Evolutionary conservation across 2,888 invertebrate genomes (phyloP), one percentile per base, ranked within the genome.

Genomic region (Synanthedon tipuliformis): DNA sequence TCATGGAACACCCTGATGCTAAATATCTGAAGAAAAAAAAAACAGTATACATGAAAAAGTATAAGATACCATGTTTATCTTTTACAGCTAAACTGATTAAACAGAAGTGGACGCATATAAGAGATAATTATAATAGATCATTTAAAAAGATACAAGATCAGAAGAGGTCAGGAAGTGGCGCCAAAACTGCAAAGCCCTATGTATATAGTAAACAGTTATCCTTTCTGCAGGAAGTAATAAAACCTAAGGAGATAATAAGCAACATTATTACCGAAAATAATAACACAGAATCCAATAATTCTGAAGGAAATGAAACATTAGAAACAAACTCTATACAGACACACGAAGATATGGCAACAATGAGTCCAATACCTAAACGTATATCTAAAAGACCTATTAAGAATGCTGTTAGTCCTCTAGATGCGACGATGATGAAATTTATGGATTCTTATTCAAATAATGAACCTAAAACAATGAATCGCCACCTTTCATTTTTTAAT

Each of bases 401-500:
- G 11, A 27, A 18, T 11, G 56, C 3, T 2, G 3, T 23, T 23
- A 23, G 4, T 23, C 23, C 23, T 23, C 3, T 57, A 59, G 57
- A 58, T 56, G 57, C 59, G 40, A 59, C 27, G 59, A 59, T 61
- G 58, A 40, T 51, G 54, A 55, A 57, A 57, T 57, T 59, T 57
- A 23, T 50, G 23, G 34, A 50, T 3, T 23, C 23, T 23, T 5
- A 23, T 23, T 50, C 12, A 18, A 50, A 16, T 23, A 12, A n/a
- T 3, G 23, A 27, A 7, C 27, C 55, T 61, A 60, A 61, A 55
- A 58, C 57, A 57, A 57, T 55, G 59, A 60, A 56, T 59, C 58
- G 58, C 56, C 55, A 60, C 55, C 56, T 62, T 4, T 60, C 57
- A 58, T 59, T 57, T 50, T 61, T 61, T 56, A 61, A 61, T 59